Base-by-base conservation (phyloP, 1,140 invertebrate species). In the Spodoptera litura region DNA sequence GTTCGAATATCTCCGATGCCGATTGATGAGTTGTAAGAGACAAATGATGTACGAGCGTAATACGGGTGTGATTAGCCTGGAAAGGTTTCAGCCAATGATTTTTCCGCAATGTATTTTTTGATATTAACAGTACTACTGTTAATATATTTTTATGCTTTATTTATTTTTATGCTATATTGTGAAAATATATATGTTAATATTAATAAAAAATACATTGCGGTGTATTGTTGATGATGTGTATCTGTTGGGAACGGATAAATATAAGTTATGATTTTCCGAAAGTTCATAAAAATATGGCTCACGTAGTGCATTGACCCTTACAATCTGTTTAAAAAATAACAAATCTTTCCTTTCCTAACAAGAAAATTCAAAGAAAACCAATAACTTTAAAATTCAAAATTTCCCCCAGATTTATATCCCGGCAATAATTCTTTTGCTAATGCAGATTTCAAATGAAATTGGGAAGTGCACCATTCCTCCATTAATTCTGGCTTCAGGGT, bases 21-120 rank as follows among this genome's bases (percentile, higher is more conserved):
- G 89, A 91, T 91, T 91, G 90, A 91, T 91, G 90, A 86, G 83
- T 85, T 84, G 82, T 78, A 84, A 82, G 82, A 82, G 86, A 85
- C 86, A 87, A 84, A 86, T 85, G 85, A 87, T 73, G 80, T 84
- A 88, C 84, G 87, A 85, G 86, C 83, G 86, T 85, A 83, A 78
- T 81, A 82, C 74, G 75, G 58, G 59, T 64, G 74, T 87, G 83
- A 88, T 88, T 84, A 83, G 75, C 62, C 71, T 78, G 86, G 85
- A 82, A 82, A 51, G 51, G 49, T 25, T 70, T n/a, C 38, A 44
- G 38, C 1, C 38, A 44, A 44, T 15, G 27, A 61, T 11, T 61
- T 61, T 61, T 35, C 38, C 38, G 38, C 38, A 44, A 8, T 1
- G 38, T 44, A 44, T 44, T 44, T 44, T 44, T 44, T 44, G 38